Conservation (phyloP, 2,888 invertebrate genomes). For the Tetheella fluctuosa region DNA sequence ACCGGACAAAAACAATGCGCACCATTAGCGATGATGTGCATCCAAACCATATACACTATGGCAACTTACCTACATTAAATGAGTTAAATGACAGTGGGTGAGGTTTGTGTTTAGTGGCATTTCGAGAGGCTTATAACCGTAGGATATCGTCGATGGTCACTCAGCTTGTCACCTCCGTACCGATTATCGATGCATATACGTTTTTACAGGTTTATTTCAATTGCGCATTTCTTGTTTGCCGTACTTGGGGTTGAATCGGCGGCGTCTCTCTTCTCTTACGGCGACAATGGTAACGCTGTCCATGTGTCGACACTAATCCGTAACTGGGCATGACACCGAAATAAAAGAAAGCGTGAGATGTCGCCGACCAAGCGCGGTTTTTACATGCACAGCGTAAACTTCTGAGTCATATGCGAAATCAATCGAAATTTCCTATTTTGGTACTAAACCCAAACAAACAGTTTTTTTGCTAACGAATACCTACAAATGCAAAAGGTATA, state of each 20-base stretch:
- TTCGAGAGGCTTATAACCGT: background rate
- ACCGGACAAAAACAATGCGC: slow-evolving; percentile 34
- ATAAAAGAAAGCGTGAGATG: slow-evolving; percentile 68
- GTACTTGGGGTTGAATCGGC: slow-evolving; percentile 44
- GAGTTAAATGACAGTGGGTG: slow-evolving; percentile 8
- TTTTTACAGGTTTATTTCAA: slow-evolving; percentile 41
- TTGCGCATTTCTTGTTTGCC: slow-evolving; percentile 34
- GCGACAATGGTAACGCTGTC: slow-evolving; percentile 49
- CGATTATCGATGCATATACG: slow-evolving; percentile 22
- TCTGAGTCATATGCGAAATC: slow-evolving; percentile 43
- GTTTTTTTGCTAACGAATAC: no score
- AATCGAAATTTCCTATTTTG: slow-evolving; percentile 24
- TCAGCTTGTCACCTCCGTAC: slow-evolving; percentile 34
- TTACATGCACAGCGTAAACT: slow-evolving; percentile 28
- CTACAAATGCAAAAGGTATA: no score
- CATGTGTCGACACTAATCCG: slow-evolving; percentile 55
- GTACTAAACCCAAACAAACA: background rate
- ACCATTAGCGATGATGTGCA: slow-evolving; percentile 27
- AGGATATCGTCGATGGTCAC: slow-evolving; percentile 8
- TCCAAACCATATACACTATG: slow-evolving; percentile 12
- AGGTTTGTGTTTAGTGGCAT: background rate
- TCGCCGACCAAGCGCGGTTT: slow-evolving; percentile 39
- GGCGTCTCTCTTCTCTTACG: slow-evolving; percentile 35
- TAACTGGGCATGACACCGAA: slow-evolving; percentile 57
- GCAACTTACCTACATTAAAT: slow-evolving; percentile 6